Evolutionary conservation across 2,113 vertebrate genomes (phyloP), one percentile per base, ranked within the genome.

Genomic region (Rana temporaria): DNA sequence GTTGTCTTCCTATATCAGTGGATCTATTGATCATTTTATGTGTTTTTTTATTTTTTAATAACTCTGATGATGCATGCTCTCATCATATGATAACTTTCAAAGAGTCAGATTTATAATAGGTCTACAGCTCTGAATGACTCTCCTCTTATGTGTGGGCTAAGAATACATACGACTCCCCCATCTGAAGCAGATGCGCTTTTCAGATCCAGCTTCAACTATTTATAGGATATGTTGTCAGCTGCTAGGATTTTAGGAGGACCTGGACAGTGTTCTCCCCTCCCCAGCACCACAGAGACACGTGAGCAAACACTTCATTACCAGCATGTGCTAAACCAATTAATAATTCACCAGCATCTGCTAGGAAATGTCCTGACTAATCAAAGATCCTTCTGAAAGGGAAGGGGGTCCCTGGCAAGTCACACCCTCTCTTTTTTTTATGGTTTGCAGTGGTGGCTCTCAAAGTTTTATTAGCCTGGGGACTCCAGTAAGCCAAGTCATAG

Each of bases 211-310:
- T 26, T 48, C 6, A 11, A 22, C 4, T 73, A 59, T 57, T 57
- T n/a, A 73, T 73, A 73, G 70, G 16, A 20, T 12, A 18, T 73
- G 53, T 5, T 59, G 55, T 73, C 70, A 73, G 70, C 70, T 73
- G 69, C 19, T 17, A 8, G 20, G 42, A 48, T 48, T 48, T 48
- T 48, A 48, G 9, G 42, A 48, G 42, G 26, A 66, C 64, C 64
- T 38, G 30, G 26, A 18, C 12, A 72, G 17, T 57, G 24, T 73
- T 32, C 19, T 26, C 70, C 26, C 70, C 70, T 24, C 53, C 8
- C 52, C 16, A 3, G 3, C 26, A 26, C 70, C n/a, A n/a, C n/a
- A n/a, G n/a, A 72, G 3, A 26, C 70, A 72, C 70, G 53, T 56
- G 52, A 56, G 70, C 55, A 52, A 72, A 32, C 53, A n/a, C 14